Percentiles rank a stretch among this genome's conserved stretches.
Evolutionary conservation across 23 tunicate species (phyloP).

Genomic region (Oikopleura albicans): DNA sequence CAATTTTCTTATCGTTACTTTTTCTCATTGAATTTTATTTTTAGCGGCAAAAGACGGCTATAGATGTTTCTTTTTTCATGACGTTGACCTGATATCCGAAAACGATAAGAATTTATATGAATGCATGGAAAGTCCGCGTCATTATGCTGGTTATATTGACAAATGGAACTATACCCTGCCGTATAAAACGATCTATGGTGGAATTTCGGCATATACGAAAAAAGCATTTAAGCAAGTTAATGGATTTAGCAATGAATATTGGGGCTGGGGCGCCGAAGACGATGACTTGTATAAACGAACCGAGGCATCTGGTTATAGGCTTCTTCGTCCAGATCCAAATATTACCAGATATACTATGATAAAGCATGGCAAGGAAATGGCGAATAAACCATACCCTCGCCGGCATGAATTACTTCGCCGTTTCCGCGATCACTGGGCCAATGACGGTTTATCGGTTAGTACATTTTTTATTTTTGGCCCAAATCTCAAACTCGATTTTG

Average conservation of each 20-base stretch:
- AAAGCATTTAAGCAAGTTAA: not conserved
- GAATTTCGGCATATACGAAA: not conserved
- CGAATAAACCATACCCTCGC: not conserved
- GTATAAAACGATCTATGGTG: not conserved
- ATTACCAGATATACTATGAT: not conserved
- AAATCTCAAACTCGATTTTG: too few species aligned
- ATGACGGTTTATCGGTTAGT: not conserved
- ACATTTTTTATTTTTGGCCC: not conserved
- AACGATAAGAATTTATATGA: not conserved
- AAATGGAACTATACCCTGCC: not conserved
- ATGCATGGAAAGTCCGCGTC: not conserved
- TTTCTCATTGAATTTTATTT: too few species aligned
- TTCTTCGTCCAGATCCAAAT: not conserved
- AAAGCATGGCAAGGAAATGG: not conserved
- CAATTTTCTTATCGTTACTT: too few species aligned
- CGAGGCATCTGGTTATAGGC: not conserved
- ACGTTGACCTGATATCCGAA: not conserved
- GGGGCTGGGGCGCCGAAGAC: constrained; percentile 17
- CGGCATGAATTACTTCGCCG: not conserved
- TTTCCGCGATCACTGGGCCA: not conserved
- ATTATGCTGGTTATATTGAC: constrained; percentile 6
- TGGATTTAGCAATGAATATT: constrained; percentile 17
- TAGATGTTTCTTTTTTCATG: not conserved
- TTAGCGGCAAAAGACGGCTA: not conserved
- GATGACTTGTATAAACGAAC: not conserved